phyloP scores from a whole-genome alignment of 2,888 invertebrate genomes.

The Cremastinae sp. region DNA sequence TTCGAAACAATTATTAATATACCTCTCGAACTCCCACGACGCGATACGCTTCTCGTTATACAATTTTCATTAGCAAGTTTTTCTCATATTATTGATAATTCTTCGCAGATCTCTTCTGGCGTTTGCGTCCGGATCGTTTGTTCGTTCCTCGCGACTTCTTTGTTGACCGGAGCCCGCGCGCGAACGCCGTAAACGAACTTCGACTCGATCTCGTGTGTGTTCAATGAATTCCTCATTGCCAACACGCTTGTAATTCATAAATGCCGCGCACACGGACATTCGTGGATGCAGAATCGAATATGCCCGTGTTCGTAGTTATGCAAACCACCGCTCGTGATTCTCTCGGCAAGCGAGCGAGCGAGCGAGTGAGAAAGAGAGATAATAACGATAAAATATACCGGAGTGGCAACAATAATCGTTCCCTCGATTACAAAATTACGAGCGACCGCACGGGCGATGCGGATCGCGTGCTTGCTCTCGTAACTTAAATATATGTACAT shows the following conservation, averaged over 20 bases:
- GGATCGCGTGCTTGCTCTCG: constrained; percentile 53
- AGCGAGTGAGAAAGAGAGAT: constrained; percentile 30
- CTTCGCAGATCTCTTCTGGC: constrained; percentile 23
- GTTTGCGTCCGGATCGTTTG: constrained; percentile 43
- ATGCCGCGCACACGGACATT: not conserved
- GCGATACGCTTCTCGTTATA: not conserved
- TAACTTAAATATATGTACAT: constrained; percentile 34
- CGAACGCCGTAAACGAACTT: not conserved
- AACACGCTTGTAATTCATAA: constrained; percentile 30
- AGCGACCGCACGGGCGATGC: constrained; percentile 30
- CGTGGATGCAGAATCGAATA: constrained; percentile 39
- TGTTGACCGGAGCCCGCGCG: constrained; percentile 22
- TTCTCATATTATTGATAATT: no score
- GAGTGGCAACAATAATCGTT: constrained; percentile 56
- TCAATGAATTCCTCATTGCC: constrained; percentile 57
- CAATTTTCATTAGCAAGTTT: not conserved
- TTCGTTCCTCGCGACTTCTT: constrained; percentile 37
- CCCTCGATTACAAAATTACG: constrained; percentile 56
- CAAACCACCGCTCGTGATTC: constrained; percentile 52
- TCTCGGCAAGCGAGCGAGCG: constrained; percentile 25
- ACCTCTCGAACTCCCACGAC: not conserved
- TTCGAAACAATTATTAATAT: no score
- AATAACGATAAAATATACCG: constrained; percentile 44
- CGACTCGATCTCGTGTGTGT: constrained; percentile 3
- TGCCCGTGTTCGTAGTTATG: constrained; percentile 46